Evolutionary conservation across 1,140 invertebrate species (phyloP).

Genomic region (Oreohelix idahoensis): DNA sequence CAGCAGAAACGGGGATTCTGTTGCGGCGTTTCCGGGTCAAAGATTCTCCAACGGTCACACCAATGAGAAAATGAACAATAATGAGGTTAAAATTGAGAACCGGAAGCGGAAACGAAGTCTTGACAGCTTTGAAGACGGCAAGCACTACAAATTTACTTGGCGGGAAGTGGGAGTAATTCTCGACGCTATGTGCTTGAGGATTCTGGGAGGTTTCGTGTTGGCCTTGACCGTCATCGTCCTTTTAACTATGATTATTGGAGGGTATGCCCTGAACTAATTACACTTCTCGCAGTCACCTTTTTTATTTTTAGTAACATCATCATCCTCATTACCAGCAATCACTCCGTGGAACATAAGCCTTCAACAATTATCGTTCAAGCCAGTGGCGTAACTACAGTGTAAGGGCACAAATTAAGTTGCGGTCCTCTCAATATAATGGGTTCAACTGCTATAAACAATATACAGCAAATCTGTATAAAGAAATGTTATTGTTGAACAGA

Average conservation of each 20-base stretch:
- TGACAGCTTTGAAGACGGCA: background rate
- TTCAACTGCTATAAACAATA: too few species aligned
- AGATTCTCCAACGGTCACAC: background rate
- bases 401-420: too few species aligned
- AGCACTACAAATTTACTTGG: slow-evolving; percentile 1
- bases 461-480: too few species aligned
- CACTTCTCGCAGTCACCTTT: too few species aligned
- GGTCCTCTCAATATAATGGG: too few species aligned
- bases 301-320: too few species aligned
- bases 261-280: background rate
- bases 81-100: background rate
- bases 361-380: too few species aligned
- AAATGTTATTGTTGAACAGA: too few species aligned
- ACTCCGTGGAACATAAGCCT: too few species aligned
- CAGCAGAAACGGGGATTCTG: background rate
- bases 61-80: background rate
- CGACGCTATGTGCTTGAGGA: background rate
- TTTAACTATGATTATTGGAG: slow-evolving; percentile 16
- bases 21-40: background rate
- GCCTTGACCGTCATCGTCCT: background rate
- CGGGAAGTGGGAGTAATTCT: background rate
- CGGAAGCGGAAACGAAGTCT: background rate
- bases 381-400: too few species aligned
- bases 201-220: background rate
- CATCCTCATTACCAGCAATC: too few species aligned